Evolutionary conservation across 1,140 invertebrate genomes (phyloP), one percentile per base, ranked within the genome.

Genomic region (Hyphantria cunea): DNA sequence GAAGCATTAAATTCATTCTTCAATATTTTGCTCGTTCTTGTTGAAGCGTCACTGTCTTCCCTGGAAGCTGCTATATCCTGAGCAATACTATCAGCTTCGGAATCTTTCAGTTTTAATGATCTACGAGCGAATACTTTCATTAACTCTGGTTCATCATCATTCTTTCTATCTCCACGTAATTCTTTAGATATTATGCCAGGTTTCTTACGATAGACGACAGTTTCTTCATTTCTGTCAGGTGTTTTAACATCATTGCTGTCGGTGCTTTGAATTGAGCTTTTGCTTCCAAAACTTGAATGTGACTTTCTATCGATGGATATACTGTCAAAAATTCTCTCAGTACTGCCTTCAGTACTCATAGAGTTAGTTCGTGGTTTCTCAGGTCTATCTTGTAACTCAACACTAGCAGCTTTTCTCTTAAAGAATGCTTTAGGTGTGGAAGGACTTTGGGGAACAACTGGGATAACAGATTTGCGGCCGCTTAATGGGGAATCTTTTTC

Each of bases 81-180:
- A n/a, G 89, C 89, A 31, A 93, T 74, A 25, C 89, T 83, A 51
- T 93, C 93, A n/a, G 91, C 92, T 67, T 95, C 94, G 6, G 80
- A 82, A 70, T 95, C 95, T 85, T 94, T 95, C 4, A 95, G 82
- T 85, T 96, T 96, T 0, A 96, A 86, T 2, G 95, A 96, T 55
- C 95, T 86, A 39, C 95, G 86, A 0, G 95, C 95, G 78, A 96
- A 96, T 0, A 96, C 95, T 89, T 96, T 95, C 92, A 96, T 94
- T 17, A 96, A 80, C 80, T 96, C 95, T 0, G 95, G 95, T 80
- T 95, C 94, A 44, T 95, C 93, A 54, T 95, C 94, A 59, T 93
- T 92, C 54, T 76, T 83, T 25, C 85, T 91, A 15, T 86, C 89
- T 64, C 68, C 82, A 51, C 84, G 74, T 4, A 78, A 76, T 62